A percentile compares a stretch with the other conserved stretches of the same genome.
These are phyloP conservation scores for Halcyon senegalensis DNA, from an alignment of 2,113 vertebrate species.

Conservation along the genomic window DNA sequence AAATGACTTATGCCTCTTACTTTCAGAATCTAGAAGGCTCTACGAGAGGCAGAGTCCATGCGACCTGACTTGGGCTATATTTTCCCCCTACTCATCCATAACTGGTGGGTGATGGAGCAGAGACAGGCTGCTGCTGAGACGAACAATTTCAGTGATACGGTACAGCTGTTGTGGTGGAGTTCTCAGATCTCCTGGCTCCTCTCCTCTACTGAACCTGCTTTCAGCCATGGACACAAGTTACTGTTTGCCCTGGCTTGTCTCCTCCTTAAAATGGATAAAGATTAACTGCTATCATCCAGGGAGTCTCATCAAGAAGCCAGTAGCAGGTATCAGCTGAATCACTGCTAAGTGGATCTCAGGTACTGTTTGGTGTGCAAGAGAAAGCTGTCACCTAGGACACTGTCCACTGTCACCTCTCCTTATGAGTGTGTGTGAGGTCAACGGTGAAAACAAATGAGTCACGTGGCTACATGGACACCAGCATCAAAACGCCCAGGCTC, in stretches of 20 bases:
- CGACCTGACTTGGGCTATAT: neutral
- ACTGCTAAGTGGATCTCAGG: neutral
- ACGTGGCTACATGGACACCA: rapidly evolving
- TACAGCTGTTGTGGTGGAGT: neutral
- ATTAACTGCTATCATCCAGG: neutral
- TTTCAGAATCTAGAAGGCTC: neutral
- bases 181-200: neutral
- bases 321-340: neutral
- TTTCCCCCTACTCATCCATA: neutral
- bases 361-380: neutral
- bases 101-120: neutral
- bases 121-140: neutral
- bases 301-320: neutral
- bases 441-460: neutral
- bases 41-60: neutral
- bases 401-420: neutral
- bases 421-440: neutral
- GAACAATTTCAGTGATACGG: neutral
- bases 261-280: neutral
- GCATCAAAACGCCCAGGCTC: neutral
- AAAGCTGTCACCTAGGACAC: neutral
- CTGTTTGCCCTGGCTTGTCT: neutral
- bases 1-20: neutral
- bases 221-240: neutral
- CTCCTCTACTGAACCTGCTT: neutral